Percentiles rank a stretch among this genome's conserved stretches.
Evolutionary conservation across 2,888 invertebrate genomes (phyloP).

Genomic region (Perizoma flavofasciatum): DNA sequence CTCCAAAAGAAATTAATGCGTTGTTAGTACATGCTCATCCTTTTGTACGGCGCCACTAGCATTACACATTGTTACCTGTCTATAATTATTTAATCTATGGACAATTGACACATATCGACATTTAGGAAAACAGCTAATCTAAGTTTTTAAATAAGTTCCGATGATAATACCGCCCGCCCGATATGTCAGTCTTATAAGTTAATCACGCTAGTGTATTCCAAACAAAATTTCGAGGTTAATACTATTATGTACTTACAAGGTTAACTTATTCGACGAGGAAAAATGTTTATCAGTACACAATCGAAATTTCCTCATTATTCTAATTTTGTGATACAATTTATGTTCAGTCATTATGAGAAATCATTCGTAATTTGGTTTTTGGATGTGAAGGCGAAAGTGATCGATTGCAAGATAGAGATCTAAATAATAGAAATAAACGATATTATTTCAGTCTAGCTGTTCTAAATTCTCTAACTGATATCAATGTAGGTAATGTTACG

Average conservation of each 20-base stretch:
- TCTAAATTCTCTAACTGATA: constrained; percentile 27
- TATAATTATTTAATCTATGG: constrained; percentile 33
- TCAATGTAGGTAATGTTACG: constrained; percentile 8
- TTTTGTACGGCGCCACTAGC: constrained; percentile 32
- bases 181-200: background rate
- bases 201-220: background rate
- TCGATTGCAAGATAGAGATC: constrained; percentile 62
- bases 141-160: too few relatives aligned
- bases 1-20: constrained; percentile 81
- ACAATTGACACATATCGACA: constrained; percentile 11
- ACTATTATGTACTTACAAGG: too few relatives aligned
- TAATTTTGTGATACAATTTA: constrained; percentile 46
- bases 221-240: too few relatives aligned
- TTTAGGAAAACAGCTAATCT: constrained; percentile 2
- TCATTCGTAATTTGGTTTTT: constrained; percentile 39
- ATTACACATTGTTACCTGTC: constrained; percentile 32
- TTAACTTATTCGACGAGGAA: constrained; percentile 4
- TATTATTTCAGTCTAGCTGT: constrained; percentile 22
- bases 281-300: constrained; percentile 44
- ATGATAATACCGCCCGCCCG: too few relatives aligned
- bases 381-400: constrained; percentile 38
- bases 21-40: constrained; percentile 53
- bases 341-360: constrained; percentile 54
- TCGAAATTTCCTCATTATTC: constrained; percentile 48
- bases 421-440: constrained; percentile 35